Evolutionary conservation across 2,888 invertebrate genomes (phyloP), one percentile per base, ranked within the genome.

Genomic region (Hipparchia sbordonii): DNA sequence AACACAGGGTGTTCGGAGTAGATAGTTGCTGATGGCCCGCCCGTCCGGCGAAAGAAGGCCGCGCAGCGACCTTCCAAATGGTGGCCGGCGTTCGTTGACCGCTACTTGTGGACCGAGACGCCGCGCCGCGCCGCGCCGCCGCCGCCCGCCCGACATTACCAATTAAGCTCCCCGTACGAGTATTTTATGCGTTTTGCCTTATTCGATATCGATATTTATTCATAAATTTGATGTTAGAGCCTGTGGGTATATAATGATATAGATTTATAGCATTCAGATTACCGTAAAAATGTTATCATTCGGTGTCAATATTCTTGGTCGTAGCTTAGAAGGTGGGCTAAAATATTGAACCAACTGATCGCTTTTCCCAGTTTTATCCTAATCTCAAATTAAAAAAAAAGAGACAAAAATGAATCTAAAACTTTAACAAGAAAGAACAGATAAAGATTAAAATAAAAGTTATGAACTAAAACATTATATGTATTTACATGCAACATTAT

Each of bases 31-130:
- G 86, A 83, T 87, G 86, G 85, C 82, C 84, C 83, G 61, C 23
- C 57, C 59, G 69, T 33, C 61, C 39, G 86, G 80, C 85, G 86
- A 90, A 92, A 93, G 92, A 93, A 93, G 93, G 93, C 89, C 93
- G 91, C 87, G 84, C 82, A 84, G 87, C 91, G 93, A 93, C 93
- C 93, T 93, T 93, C 92, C 85, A 87, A 84, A 89, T 86, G 86
- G 82, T 87, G 85, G 86, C 84, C 84, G 85, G 85, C 89, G 92
- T 89, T 83, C 92, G 83, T 89, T 91, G 92, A 92, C 91, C 91
- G 77, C 71, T 69, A 72, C 74, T 67, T 74, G 74, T 70, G 71
- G 71, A 68, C 59, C 75, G 73, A 61, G 72, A 73, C 72, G 72
- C 72, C 69, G 72, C 71, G 71, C 72, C 23, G 23, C 23, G 23